Base-by-base conservation (phyloP, 1,140 invertebrate genomes). In the Orchesella cincta region DNA sequence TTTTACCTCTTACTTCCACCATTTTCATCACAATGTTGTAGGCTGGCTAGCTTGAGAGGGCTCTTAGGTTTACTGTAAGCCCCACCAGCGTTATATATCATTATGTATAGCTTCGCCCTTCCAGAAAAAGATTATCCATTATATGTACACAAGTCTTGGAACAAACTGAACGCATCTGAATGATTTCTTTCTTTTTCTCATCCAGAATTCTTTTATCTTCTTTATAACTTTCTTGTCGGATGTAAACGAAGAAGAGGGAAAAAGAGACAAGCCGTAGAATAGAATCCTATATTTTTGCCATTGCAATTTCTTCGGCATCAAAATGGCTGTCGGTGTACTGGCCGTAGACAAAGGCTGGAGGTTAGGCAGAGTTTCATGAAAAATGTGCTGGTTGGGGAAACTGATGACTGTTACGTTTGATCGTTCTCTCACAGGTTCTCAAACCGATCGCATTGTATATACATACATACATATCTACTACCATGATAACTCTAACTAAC, bases 121-220 rank as follows among this genome's bases (percentile, higher is more conserved):
- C 39, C 39, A 46, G 39, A 12, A 46, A 46, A 46, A 12, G 39
- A 8, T 12, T 46, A 46, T 8, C 39, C 39, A 20, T 20, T 20
- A 20, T 46, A 12, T 46, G 39, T 20, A 12, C 20, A 8, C 39
- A 46, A 46, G 39, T 20, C 20, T 46, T 3, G 14, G 39, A 46
- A 46, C 52, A 23, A 3, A 57, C 52, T 57, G 3, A 23, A 8
- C 52, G 23, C 52, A 57, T 57, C 52, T 57, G 52, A 57, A 23
- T 57, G 52, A 57, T 57, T 57, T 57, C 52, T n/a, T 57, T 57
- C 23, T 57, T 57, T 12, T n/a, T 57, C 52, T 46, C 52, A n/a
- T 26, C 52, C 12, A n/a, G 23, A 57, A 57, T n/a, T 57, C 14
- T 57, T 57, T 23, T 23, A 8, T 57, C 52, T 57, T n/a, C 39